Conservation (phyloP, 2,113 vertebrate species). For the Chunga burmeisteri region DNA sequence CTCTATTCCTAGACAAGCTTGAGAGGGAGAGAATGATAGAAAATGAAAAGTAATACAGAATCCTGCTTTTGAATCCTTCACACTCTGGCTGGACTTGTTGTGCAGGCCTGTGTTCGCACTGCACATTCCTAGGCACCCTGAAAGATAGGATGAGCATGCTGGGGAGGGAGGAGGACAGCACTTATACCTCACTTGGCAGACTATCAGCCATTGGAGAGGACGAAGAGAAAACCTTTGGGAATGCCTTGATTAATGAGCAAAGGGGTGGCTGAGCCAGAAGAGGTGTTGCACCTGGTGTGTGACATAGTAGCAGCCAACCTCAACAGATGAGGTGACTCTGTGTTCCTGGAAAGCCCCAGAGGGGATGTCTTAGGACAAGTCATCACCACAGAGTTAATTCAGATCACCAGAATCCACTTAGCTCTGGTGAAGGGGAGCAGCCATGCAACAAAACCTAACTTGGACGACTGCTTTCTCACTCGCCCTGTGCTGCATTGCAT, state of each 20-base stretch:
- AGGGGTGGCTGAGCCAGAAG: neutral
- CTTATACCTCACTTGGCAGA: neutral
- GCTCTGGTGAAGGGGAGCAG: neutral
- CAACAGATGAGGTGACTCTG: neutral
- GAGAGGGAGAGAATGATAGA: neutral
- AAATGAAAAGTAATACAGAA: neutral
- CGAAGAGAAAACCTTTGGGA: neutral
- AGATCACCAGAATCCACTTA: neutral
- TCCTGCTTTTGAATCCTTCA: neutral
- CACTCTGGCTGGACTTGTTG: neutral
- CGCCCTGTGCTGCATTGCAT: neutral
- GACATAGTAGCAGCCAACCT: neutral
- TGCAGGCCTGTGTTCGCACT: neutral
- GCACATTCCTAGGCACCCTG: neutral
- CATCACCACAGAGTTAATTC: neutral
- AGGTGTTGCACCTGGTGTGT: neutral
- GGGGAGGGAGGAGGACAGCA: neutral
- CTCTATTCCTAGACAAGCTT: neutral
- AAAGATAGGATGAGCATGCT: neutral
- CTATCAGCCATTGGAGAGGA: neutral
- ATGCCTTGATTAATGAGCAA: neutral
- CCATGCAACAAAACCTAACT: neutral
- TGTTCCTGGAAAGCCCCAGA: neutral
- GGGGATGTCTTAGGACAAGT: neutral
- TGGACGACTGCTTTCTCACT: neutral